These are phyloP conservation scores for Carassius carassius DNA, from an alignment of 2,113 vertebrate genomes.

Conservation along the genomic window DNA sequence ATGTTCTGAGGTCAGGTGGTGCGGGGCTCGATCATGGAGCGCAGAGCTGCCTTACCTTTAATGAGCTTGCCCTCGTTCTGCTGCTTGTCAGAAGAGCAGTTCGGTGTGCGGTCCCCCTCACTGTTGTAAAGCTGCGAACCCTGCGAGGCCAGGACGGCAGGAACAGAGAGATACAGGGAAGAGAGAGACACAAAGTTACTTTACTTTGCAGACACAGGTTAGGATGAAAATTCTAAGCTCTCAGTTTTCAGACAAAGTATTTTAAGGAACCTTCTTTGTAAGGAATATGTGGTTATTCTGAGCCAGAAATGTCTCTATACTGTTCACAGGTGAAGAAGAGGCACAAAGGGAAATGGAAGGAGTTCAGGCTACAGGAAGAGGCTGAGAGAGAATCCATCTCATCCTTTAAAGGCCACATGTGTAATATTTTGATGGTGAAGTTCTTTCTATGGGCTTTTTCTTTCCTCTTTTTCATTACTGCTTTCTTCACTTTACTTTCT, in stretches of 20 bases:
- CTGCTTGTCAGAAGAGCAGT: slow-evolving; percentile 61
- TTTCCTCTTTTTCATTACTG: neutral
- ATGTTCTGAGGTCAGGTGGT: neutral
- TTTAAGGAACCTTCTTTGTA: slow-evolving; percentile 17
- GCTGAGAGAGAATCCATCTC: neutral
- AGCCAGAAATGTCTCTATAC: neutral
- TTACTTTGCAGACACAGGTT: neutral
- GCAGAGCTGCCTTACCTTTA: slow-evolving; percentile 70
- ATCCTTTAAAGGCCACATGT: neutral
- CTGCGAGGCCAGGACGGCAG: slow-evolving; percentile 2
- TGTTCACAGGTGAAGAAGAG: neutral
- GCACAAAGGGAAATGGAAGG: neutral
- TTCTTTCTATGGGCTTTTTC: neutral
- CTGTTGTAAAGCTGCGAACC: neutral
- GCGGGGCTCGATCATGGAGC: neutral
- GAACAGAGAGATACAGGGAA: slow-evolving; percentile 16
- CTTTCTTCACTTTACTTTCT: neutral
- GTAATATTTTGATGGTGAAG: neutral
- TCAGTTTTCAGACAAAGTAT: slow-evolving; percentile 7
- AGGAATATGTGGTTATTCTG: neutral
- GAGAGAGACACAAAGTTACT: slow-evolving; percentile 3
- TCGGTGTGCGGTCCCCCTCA: slow-evolving; percentile 27
- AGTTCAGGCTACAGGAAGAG: neutral
- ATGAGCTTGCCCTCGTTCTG: slow-evolving; percentile 69
- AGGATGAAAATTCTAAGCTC: slow-evolving; percentile 4